These are phyloP conservation scores for Labeo calbasu DNA, from an alignment of 2,797 vertebrate genomes.

Conservation along the genomic window DNA sequence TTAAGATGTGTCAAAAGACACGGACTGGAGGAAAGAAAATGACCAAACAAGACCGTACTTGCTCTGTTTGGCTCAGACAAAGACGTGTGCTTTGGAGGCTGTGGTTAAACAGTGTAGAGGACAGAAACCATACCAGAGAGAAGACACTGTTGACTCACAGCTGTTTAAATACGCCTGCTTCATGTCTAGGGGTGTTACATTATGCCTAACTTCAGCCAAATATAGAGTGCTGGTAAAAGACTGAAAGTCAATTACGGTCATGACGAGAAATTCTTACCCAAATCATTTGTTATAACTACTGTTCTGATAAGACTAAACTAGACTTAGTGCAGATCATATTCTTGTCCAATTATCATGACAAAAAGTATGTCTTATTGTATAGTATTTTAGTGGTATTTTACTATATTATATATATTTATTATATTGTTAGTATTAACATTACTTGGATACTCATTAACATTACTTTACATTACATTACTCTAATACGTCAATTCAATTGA, in stretches of 20 bases:
- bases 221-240: not conserved
- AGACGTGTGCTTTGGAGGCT: conserved; percentile 46
- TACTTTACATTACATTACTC: no score
- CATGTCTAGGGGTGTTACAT: conserved; percentile 53
- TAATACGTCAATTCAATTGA: no score
- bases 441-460: not conserved
- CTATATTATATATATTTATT: not conserved
- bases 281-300: not conserved
- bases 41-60: conserved; percentile 34
- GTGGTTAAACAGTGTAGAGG: conserved; percentile 60
- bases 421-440: not conserved
- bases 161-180: conserved; percentile 72
- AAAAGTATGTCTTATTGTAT: not conserved
- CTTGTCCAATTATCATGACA: no score
- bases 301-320: not conserved
- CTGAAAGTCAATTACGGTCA: conserved; percentile 44
- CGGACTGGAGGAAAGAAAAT: not conserved
- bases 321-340: not conserved
- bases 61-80: conserved; percentile 41
- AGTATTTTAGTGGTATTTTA: not conserved
- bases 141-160: conserved; percentile 65
- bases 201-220: conserved; percentile 60
- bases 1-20: conserved; percentile 29
- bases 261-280: not conserved
- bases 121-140: conserved; percentile 54